Percentiles rank a stretch among this genome's conserved stretches.
These are phyloP conservation scores for Rhopalosiphum maidis DNA, from an alignment of 1,140 invertebrate species.

Conservation along the genomic window DNA sequence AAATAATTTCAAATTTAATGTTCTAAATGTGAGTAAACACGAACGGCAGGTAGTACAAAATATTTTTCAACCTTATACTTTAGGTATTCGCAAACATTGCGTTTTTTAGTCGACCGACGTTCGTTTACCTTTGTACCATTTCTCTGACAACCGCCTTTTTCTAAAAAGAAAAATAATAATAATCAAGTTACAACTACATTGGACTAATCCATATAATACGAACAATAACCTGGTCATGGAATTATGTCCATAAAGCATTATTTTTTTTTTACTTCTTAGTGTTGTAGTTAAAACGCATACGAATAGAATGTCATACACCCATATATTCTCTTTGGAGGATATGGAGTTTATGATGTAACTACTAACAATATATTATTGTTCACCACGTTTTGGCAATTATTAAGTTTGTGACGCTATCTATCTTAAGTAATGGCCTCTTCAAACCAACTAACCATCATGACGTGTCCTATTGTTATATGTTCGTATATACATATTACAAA, in stretches of 20 bases:
- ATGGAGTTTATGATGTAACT: neutral
- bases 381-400: neutral
- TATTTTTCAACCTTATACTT: neutral
- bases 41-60: conserved; percentile 4
- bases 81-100: neutral
- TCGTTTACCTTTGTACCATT: neutral
- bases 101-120: conserved; percentile 3
- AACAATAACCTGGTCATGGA: neutral
- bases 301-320: neutral
- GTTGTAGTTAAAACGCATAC: neutral
- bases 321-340: neutral
- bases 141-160: conserved; percentile 14
- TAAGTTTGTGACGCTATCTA: conserved; percentile 1
- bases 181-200: neutral
- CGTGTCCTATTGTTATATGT: neutral
- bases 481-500: neutral
- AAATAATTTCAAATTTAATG: conserved; percentile 19
- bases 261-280: neutral
- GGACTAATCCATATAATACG: neutral
- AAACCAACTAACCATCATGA: neutral
- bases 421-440: neutral
- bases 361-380: neutral
- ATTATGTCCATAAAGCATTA: neutral
- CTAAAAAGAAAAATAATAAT: conserved; percentile 21
- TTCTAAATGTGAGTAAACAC: conserved; percentile 31